phyloP scores from a whole-genome alignment of 2,113 vertebrate genomes.

The Egretta garzetta region DNA sequence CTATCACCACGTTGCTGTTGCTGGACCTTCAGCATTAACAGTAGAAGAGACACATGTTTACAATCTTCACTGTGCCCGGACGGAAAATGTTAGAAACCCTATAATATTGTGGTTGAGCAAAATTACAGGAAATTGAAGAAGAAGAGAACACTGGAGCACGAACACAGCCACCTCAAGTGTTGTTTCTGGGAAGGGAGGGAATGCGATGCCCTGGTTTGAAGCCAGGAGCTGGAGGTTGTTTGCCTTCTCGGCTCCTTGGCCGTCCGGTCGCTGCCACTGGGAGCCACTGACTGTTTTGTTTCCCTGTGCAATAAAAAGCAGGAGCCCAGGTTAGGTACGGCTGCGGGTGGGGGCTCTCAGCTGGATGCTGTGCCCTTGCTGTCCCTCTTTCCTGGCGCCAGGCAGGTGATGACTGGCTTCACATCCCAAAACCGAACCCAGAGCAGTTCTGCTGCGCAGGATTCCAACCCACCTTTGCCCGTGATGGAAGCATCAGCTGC shows the following conservation, averaged over 20 bases:
- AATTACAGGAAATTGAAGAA: not conserved
- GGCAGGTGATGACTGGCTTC: not conserved
- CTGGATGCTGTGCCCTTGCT: not conserved
- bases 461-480: not conserved
- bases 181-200: not conserved
- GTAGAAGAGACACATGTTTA: not conserved
- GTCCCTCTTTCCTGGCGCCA: rapidly evolving
- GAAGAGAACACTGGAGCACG: not conserved
- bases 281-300: not conserved
- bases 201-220: not conserved
- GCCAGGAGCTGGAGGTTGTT: not conserved
- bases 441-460: not conserved
- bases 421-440: not conserved
- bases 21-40: not conserved
- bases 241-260: not conserved
- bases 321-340: not conserved
- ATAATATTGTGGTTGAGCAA: not conserved
- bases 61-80: not conserved
- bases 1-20: not conserved
- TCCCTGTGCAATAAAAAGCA: not conserved
- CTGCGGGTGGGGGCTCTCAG: not conserved
- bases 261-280: rapidly evolving
- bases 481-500: not conserved
- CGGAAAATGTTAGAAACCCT: not conserved
- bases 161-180: not conserved